A percentile compares a stretch with the other conserved stretches of the same genome.
phyloP scores from a whole-genome alignment of 2,113 vertebrate genomes.

The Psittacula cyanocephala region DNA sequence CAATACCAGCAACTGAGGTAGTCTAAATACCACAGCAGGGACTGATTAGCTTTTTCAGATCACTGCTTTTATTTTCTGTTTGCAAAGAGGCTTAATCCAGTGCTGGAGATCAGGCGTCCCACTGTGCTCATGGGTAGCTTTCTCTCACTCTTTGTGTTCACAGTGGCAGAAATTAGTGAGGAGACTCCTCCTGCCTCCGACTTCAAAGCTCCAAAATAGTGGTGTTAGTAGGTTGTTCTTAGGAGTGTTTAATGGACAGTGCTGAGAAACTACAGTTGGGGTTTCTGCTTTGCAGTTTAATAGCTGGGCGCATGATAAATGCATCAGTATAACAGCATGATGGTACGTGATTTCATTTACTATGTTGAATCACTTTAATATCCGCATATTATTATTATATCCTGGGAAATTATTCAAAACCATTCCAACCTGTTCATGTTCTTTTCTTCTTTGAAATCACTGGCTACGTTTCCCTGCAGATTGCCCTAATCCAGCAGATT shows the following conservation, averaged over 20 bases:
- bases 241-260: not conserved
- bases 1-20: constrained; percentile 65
- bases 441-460: not conserved
- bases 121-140: constrained; percentile 71
- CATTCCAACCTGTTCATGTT: not conserved
- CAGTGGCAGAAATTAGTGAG: constrained; percentile 68
- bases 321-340: not conserved
- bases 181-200: constrained; percentile 39
- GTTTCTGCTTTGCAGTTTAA: not conserved
- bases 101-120: constrained; percentile 72
- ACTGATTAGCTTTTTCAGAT: constrained; percentile 85
- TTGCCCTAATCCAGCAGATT: not conserved
- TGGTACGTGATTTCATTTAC: not conserved
- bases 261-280: not conserved
- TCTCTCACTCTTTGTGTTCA: constrained; percentile 70
- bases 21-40: constrained; percentile 81
- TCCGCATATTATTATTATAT: not conserved
- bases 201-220: constrained; percentile 55
- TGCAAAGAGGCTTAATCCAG: constrained; percentile 79
- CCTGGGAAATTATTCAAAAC: not conserved
- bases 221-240: constrained; percentile 32
- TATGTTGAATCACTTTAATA: not conserved
- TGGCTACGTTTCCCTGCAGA: not conserved
- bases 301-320: not conserved
- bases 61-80: constrained; percentile 77